phyloP scores from a whole-genome alignment of 2,113 vertebrate species.

The Apaloderma vittatum region DNA sequence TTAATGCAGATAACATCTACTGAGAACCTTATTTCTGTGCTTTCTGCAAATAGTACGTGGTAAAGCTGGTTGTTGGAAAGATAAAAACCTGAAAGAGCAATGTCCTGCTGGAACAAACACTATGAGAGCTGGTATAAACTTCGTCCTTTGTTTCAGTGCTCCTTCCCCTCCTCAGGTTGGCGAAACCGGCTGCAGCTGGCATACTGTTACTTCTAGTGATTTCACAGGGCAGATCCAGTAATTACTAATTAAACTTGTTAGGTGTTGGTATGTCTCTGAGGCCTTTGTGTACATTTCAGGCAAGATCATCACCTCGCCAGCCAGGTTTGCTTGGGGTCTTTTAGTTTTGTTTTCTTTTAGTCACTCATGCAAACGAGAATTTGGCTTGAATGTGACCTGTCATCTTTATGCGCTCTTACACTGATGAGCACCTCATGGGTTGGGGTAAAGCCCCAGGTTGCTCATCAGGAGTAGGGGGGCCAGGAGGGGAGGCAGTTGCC shows the following conservation, averaged over 20 bases:
- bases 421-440: fast-evolving
- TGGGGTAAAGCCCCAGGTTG: not conserved
- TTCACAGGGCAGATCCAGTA: not conserved
- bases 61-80: not conserved
- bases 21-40: not conserved
- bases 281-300: not conserved
- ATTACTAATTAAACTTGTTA: not conserved
- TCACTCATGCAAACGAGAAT: fast-evolving
- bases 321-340: not conserved
- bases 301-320: not conserved
- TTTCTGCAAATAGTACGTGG: not conserved
- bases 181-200: not conserved
- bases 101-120: not conserved
- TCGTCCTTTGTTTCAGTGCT: not conserved
- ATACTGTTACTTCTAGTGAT: not conserved
- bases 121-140: not conserved
- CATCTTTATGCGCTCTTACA: not conserved
- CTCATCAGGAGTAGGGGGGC: not conserved
- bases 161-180: not conserved
- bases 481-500: not conserved
- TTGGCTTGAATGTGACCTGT: not conserved
- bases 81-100: not conserved
- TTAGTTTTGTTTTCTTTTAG: not conserved
- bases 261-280: not conserved
- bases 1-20: not conserved